Percentiles rank a stretch among this genome's conserved stretches.
Conservation (phyloP, 1,140 invertebrate species). For the Drosophila insularis region DNA sequence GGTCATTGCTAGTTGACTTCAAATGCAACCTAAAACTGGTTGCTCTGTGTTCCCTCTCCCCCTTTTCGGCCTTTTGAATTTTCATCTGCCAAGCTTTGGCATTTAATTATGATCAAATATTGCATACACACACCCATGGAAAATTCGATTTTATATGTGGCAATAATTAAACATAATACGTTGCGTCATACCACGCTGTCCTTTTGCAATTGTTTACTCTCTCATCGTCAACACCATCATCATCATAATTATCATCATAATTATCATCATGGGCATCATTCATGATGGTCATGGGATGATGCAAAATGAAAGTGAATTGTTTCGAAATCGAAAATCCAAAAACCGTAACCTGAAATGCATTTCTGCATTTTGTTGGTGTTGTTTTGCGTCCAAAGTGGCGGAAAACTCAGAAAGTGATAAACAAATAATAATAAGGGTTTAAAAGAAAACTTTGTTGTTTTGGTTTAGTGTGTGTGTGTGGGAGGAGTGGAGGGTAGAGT, state of each 20-base stretch:
- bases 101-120: slow-evolving; percentile 10
- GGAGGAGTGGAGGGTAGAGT: too few species aligned
- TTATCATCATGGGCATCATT: not conserved
- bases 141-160: slow-evolving; percentile 12
- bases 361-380: slow-evolving; percentile 41
- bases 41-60: not conserved
- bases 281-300: not conserved
- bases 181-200: slow-evolving; percentile 23
- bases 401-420: slow-evolving; percentile 56
- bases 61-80: not conserved
- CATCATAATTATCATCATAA: not conserved
- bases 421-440: slow-evolving; percentile 33
- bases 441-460: slow-evolving; percentile 56
- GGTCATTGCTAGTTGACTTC: slow-evolving; percentile 2
- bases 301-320: slow-evolving; percentile 63
- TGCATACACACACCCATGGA: slow-evolving; percentile 31
- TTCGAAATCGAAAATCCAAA: slow-evolving; percentile 46
- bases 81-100: not conserved
- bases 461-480: slow-evolving; percentile 11
- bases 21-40: slow-evolving; percentile 31
- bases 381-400: slow-evolving; percentile 56
- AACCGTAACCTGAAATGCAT: slow-evolving; percentile 65
- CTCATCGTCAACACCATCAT: not conserved
- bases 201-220: slow-evolving; percentile 53
- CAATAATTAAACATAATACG: slow-evolving; percentile 12